phyloP scores from a whole-genome alignment of 2,888 invertebrate species.

The Monochamus alternatus region DNA sequence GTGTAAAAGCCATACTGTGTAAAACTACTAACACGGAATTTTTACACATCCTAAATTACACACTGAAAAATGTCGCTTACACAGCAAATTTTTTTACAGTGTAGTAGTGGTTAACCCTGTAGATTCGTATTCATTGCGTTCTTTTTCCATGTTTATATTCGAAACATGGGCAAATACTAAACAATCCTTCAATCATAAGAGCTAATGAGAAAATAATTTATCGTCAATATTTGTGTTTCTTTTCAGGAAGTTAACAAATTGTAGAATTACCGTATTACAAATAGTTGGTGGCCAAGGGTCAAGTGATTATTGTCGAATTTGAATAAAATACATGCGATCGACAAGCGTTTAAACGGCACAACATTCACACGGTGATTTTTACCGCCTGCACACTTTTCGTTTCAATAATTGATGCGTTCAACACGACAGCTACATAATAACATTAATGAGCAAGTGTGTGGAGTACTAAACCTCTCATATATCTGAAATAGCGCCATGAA shows the following conservation, averaged over 20 bases:
- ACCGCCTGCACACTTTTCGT: neutral
- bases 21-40: too few species aligned
- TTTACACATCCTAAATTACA: too few species aligned
- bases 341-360: neutral
- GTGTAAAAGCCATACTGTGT: too few species aligned
- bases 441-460: neutral
- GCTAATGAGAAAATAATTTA: neutral
- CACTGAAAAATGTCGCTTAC: too few species aligned
- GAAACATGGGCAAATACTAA: too few species aligned
- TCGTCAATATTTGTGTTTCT: neutral
- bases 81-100: too few species aligned
- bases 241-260: neutral
- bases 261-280: neutral
- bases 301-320: conserved; percentile 23
- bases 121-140: too few species aligned
- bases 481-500: neutral
- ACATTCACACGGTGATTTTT: conserved; percentile 9
- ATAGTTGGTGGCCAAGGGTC: conserved; percentile 23
- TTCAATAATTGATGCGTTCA: neutral
- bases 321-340: conserved; percentile 9
- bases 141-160: too few species aligned
- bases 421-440: neutral
- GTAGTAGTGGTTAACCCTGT: too few species aligned
- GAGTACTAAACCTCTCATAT: neutral
- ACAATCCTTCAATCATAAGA: neutral